Evolutionary conservation across 2,797 vertebrate species (phyloP), one percentile per base, ranked within the genome.

Genomic region (Sorex maritimensis): DNA sequence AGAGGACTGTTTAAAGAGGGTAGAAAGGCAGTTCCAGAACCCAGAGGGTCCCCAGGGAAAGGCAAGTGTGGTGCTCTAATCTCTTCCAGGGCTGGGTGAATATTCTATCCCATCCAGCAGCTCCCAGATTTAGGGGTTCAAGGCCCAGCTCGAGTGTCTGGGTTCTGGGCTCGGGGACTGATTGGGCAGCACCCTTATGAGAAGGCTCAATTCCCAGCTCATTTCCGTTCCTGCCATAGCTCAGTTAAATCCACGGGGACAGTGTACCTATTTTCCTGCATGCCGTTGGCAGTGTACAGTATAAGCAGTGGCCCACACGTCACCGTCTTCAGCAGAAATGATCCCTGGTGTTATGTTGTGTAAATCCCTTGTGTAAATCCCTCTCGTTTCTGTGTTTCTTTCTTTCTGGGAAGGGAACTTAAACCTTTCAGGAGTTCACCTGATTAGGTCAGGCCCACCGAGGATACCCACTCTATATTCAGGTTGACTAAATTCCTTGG

Each of bases 101-200:
- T 24, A 10, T 41, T 3, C 28, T 52, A 49, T 38, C 41, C 21
- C 38, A 24, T 26, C 24, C 2, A 0, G 34, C 46, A 52, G 34
- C 30, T 65, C 5, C 46, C 1, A 2, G 5, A 24, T 90, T 72
- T 44, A 6, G 1, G 2, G 30, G 24, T 69, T 13, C 6, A 19
- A 67, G 61, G 3, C 2, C 3, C 24, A 10, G 23, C 5, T 0
- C 1, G 3, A 28, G 3, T 2, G 0, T 14, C 13, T 38, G 1
- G 2, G 1, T 19, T 52, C 46, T 79, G 65, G 4, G 13, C 30
- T 77, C 13, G 0, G 28, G 24, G 46, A 4, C 67, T 2, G 2
- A 15, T 3, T 30, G 58, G 77, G 9, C 44, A n/a, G 10, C 0
- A 0, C 26, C 86, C 63, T 0, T 13, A 13, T 30, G 26, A 49